Conservation (phyloP, 2,113 vertebrate species). For the Onychostruthus taczanowskii region DNA sequence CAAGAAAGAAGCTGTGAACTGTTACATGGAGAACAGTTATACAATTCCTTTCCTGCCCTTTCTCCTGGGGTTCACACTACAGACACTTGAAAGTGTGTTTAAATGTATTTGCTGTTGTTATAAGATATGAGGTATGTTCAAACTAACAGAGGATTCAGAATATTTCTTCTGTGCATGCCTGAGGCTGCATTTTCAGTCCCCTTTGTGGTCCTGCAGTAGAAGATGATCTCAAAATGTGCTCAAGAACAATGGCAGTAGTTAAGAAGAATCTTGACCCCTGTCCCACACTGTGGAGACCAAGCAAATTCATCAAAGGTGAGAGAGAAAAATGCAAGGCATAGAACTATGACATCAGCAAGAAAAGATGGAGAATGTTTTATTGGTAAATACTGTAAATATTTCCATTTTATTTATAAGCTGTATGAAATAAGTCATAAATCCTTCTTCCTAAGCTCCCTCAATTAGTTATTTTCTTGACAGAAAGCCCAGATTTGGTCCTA, state of each 20-base stretch:
- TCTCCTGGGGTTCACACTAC: neutral
- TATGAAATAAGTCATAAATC: neutral
- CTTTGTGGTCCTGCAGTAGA: neutral
- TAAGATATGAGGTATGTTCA: neutral
- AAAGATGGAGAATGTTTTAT: neutral
- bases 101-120: neutral
- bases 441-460: neutral
- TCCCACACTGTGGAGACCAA: neutral
- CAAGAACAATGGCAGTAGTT: neutral
- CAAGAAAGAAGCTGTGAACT: neutral
- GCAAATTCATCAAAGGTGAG: neutral
- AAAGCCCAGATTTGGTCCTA: neutral
- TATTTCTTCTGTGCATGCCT: neutral
- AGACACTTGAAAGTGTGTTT: neutral
- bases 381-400: neutral
- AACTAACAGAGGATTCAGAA: neutral
- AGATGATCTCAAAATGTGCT: neutral
- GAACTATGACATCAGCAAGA: neutral
- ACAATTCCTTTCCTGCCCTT: neutral
- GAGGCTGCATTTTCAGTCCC: neutral
- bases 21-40: neutral
- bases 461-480: neutral
- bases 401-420: neutral
- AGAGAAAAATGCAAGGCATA: neutral
- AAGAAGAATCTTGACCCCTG: neutral